These are phyloP conservation scores for Polietes domitor DNA, from an alignment of 2,888 invertebrate species.

Conservation along the genomic window DNA sequence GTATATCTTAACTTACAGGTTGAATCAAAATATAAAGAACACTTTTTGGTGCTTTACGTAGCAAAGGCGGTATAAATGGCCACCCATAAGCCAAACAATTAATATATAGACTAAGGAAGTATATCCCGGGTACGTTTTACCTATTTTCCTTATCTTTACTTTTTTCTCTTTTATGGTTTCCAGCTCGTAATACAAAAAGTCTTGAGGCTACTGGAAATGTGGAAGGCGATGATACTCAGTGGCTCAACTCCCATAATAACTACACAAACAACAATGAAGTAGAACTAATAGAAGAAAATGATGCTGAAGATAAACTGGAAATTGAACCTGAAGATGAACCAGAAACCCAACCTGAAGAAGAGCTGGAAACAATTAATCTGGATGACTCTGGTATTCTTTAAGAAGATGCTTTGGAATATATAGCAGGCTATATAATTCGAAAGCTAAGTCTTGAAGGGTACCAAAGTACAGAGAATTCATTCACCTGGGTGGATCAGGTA, in stretches of 20 bases:
- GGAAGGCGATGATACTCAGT: neutral
- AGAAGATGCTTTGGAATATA: conserved; percentile 38
- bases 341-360: neutral
- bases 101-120: conserved; percentile 37
- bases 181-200: conserved; percentile 17
- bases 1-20: conserved; percentile 4
- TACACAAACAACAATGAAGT: no score
- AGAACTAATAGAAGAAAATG: no score
- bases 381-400: conserved; percentile 28
- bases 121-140: conserved; percentile 29
- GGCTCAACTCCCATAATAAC: neutral
- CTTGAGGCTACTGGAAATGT: conserved; percentile 1
- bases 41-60: conserved; percentile 45
- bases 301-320: no score
- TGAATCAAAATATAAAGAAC: neutral
- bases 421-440: conserved; percentile 22
- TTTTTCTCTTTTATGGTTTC: neutral
- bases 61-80: conserved; percentile 54
- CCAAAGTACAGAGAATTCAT: conserved; percentile 23
- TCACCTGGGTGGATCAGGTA: conserved; percentile 49
- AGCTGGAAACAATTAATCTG: neutral
- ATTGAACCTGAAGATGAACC: neutral
- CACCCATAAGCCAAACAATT: conserved; percentile 47
- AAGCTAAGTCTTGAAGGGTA: conserved; percentile 35
- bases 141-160: no score